phyloP scores from a whole-genome alignment of 2,113 vertebrate genomes.

The Lophura nycthemera region DNA sequence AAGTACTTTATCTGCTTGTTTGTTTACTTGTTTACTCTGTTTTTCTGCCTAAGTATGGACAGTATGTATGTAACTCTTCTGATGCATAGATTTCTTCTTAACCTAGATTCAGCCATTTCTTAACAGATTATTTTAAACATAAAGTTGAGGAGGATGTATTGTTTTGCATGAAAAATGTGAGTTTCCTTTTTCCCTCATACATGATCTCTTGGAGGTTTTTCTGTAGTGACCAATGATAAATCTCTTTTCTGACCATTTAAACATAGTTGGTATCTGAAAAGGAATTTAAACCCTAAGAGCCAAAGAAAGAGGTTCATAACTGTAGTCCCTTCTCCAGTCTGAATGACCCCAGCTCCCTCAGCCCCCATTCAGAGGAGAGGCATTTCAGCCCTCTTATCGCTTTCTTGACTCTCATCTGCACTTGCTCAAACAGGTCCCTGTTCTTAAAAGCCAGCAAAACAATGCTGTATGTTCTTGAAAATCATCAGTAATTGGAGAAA shows the following conservation, averaged over 20 bases:
- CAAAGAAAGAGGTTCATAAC: background rate
- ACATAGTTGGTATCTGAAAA: background rate
- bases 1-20: background rate
- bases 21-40: background rate
- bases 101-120: background rate
- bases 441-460: background rate
- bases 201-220: background rate
- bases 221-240: background rate
- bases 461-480: background rate
- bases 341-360: background rate
- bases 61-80: background rate
- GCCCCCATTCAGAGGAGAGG: background rate
- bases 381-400: background rate
- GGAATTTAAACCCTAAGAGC: background rate
- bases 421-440: background rate
- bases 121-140: background rate
- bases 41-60: background rate
- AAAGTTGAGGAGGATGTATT: background rate
- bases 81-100: background rate
- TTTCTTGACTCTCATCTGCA: background rate
- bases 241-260: background rate
- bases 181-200: background rate
- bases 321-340: background rate
- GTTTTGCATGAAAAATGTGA: background rate
- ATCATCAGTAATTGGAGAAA: background rate